Conservation (phyloP, 2,113 vertebrate genomes). For the Chionis minor region DNA sequence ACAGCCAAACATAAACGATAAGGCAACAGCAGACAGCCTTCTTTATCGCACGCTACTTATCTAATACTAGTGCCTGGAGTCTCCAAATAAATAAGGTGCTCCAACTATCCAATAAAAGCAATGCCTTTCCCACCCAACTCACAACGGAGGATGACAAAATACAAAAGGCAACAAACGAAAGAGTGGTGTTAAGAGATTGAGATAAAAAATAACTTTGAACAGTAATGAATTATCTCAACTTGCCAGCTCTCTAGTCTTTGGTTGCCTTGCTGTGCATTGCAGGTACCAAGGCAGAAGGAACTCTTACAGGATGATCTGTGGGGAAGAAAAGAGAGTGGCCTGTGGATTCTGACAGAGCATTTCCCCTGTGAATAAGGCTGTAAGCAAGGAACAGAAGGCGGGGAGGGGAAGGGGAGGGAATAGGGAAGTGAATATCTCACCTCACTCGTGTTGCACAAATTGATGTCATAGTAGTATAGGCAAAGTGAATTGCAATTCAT, state of each 20-base stretch:
- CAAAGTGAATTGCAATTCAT: background rate
- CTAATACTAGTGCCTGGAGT: background rate
- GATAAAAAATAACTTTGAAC: constrained; percentile 16
- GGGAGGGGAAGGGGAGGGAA: background rate
- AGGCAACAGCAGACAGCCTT: background rate
- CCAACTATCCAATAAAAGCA: background rate
- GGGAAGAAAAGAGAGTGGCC: constrained; percentile 5
- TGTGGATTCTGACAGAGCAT: constrained; percentile 11
- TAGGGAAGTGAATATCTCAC: background rate
- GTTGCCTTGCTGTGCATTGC: constrained; percentile 40
- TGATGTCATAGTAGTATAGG: background rate
- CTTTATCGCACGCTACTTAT: background rate
- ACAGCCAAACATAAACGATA: background rate
- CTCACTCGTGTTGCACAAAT: background rate
- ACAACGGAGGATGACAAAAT: background rate
- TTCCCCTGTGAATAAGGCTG: background rate
- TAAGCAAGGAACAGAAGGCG: background rate
- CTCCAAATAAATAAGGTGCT: background rate
- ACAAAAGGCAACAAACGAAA: background rate
- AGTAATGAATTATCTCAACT: constrained; percentile 40
- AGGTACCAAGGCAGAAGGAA: constrained; percentile 41
- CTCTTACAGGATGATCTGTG: constrained; percentile 38
- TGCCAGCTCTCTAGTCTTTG: constrained; percentile 43
- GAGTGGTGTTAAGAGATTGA: background rate
- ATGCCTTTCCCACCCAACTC: background rate